Conservation (phyloP, 2,888 invertebrate genomes). For the Ceriagrion tenellum region DNA sequence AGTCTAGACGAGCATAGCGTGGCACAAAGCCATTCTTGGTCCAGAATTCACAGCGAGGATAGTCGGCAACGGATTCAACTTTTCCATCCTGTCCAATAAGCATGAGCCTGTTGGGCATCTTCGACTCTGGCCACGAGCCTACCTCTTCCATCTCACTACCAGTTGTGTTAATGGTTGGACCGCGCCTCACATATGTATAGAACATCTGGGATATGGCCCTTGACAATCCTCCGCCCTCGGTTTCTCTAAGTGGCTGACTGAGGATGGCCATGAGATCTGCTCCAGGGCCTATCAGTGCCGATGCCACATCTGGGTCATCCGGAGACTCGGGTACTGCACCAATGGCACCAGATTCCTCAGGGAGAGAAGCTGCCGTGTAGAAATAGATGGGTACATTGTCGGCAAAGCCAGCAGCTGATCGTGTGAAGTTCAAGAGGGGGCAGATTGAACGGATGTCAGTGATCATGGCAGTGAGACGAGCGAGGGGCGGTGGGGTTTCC, state of each 20-base stretch:
- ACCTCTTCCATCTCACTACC: constrained; percentile 61
- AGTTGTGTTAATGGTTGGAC: constrained; percentile 78
- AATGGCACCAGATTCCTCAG: constrained; percentile 76
- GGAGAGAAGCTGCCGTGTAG: constrained; percentile 86
- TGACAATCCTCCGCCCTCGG: constrained; percentile 87
- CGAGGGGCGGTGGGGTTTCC: constrained; percentile 83
- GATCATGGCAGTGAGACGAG: constrained; percentile 86
- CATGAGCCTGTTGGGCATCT: constrained; percentile 47
- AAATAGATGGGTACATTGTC: constrained; percentile 81
- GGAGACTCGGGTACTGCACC: constrained; percentile 74
- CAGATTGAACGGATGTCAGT: constrained; percentile 90
- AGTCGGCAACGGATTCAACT: constrained; percentile 76
- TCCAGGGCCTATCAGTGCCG: constrained; percentile 80
- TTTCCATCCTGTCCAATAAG: constrained; percentile 72
- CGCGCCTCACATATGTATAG: constrained; percentile 89
- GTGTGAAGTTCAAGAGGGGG: constrained; percentile 85
- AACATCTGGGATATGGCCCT: constrained; percentile 90
- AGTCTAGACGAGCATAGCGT: constrained; percentile 87
- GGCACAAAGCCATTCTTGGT: constrained; percentile 87
- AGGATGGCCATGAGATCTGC: constrained; percentile 90
- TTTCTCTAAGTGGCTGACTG: constrained; percentile 86
- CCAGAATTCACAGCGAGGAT: constrained; percentile 89
- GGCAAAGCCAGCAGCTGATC: constrained; percentile 79
- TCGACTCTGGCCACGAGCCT: constrained; percentile 49
- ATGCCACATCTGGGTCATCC: constrained; percentile 69